A percentile compares a stretch with the other conserved stretches of the same genome.
phyloP scores from a whole-genome alignment of 2,888 invertebrate genomes.

The Mesodorylaimus sp. region DNA sequence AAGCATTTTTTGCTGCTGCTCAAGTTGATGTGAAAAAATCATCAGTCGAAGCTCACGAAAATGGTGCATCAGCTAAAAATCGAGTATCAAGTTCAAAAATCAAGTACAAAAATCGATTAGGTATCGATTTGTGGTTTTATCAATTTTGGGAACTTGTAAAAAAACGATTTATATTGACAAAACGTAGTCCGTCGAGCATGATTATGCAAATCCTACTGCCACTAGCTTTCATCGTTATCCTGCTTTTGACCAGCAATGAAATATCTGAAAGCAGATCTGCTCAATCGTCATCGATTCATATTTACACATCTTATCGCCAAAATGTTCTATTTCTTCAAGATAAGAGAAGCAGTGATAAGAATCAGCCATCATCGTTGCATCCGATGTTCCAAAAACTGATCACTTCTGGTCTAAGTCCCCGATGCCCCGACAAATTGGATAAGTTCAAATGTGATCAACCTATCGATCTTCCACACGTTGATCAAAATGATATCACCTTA shows the following conservation, averaged over 20 bases:
- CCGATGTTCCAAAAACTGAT: background rate
- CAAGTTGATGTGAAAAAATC: background rate
- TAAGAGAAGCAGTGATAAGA: background rate
- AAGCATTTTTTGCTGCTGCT: constrained; percentile 8
- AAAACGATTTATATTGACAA: background rate
- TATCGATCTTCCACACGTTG: too few relatives aligned
- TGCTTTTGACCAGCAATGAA: background rate
- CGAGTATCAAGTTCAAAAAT: background rate
- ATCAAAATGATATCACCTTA: background rate
- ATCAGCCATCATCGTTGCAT: too few relatives aligned
- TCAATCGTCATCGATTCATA: background rate
- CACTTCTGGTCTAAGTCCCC: background rate
- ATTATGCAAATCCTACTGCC: background rate
- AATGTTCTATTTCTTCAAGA: background rate
- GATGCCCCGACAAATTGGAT: too few relatives aligned
- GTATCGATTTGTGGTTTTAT: background rate
- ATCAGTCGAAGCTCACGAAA: background rate
- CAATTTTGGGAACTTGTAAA: background rate
- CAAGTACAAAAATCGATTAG: background rate
- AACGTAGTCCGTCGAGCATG: background rate
- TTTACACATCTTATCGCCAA: background rate
- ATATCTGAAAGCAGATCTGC: too few relatives aligned
- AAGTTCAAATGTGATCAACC: too few relatives aligned
- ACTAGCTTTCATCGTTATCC: background rate
- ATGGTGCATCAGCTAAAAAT: background rate